Percentiles rank a stretch among this genome's conserved stretches.
These are phyloP conservation scores for Iselma pallidipennis DNA, from an alignment of 2,888 invertebrate genomes.

Conservation along the genomic window DNA sequence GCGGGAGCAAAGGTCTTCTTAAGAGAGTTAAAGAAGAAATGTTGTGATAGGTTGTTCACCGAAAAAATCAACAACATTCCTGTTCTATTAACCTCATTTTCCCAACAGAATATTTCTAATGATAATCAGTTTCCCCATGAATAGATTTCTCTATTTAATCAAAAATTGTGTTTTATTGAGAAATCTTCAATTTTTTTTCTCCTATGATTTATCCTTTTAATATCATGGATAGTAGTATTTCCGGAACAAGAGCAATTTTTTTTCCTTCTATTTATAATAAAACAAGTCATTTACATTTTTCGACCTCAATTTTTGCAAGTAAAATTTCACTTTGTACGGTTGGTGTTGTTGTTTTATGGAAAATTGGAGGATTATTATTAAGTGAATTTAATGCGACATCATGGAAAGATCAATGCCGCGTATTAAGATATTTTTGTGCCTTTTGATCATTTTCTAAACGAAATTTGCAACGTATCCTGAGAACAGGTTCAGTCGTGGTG, in stretches of 20 bases:
- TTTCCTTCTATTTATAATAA: no score
- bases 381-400: no score
- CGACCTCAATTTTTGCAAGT: background rate
- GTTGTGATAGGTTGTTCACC: conserved; percentile 20
- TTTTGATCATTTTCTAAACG: background rate
- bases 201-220: background rate
- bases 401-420: no score
- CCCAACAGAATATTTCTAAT: conserved; percentile 35
- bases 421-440: no score
- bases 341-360: background rate
- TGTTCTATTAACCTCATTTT: conserved; percentile 42
- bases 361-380: no score
- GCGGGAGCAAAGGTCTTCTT: background rate
- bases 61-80: conserved; percentile 19
- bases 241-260: background rate
- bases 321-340: background rate
- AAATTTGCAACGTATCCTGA: background rate
- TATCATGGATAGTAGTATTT: background rate
- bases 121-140: conserved; percentile 39
- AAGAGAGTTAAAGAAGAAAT: background rate
- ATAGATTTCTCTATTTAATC: conserved; percentile 8
- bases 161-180: background rate
- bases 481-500: background rate
- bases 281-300: background rate
- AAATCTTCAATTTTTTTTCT: background rate